Base-by-base conservation (phyloP, 2,888 invertebrate species). In the Melanargia galathea region DNA sequence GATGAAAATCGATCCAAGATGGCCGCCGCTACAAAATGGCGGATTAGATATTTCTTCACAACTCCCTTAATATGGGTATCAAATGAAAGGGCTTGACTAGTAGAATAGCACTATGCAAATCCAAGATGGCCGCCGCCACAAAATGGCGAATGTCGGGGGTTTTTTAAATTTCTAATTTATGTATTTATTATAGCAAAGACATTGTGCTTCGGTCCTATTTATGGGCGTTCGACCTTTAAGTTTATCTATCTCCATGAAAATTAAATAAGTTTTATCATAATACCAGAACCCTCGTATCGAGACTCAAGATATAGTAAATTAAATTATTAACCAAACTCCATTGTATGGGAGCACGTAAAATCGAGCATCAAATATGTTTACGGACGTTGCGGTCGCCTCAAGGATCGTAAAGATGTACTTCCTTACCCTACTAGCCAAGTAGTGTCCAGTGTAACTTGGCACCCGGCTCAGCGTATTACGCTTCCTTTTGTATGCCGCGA, bases 341-440 rank as follows among this genome's bases (percentile, higher is more conserved):
- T 67, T 58, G 65, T 48, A 64, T 51, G 54, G 51, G 46, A 38
- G 38, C 56, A 73, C 75, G 76, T 77, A 80, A 82, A 85, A 82
- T 82, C 77, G 76, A 75, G 72, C 76, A 76, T 76, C 76, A 75
- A 73, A 76, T 69, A 69, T 74, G 76, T 80, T 79, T 78, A 77
- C 76, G 75, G 77, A 79, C 83, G 76, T 74, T 83, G 86, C 70
- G 86, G 86, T 84, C 78, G 73, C 81, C 81, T 79, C 76, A 73
- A 77, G 76, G 73, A 57, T 70, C 83, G 83, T 89, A 88, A 88
- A 88, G 80, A 82, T 80, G 74, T 75, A 79, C 83, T 85, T 86
- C 86, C 86, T 86, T 84, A 81, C 77, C 71, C 76, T 80, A 81
- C 79, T 73, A 77, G 76, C 80, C 70, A 74, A 70, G 71, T 68